Conservation (phyloP, 2,888 invertebrate species). For the Pecten maximus region DNA sequence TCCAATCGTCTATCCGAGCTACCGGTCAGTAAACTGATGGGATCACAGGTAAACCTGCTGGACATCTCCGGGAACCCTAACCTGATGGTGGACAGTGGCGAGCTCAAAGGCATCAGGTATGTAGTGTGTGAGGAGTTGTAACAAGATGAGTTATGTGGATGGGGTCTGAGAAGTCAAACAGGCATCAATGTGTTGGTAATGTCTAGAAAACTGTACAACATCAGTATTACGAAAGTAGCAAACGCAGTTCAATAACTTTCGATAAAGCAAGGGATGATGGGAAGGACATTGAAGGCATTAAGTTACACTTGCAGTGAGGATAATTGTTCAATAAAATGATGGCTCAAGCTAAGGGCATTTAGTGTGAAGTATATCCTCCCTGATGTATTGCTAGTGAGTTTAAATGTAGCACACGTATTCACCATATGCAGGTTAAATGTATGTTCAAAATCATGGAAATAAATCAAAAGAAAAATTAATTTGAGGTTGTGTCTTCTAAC, state of each 20-base stretch:
- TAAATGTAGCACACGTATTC: not conserved
- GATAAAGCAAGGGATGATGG: not conserved
- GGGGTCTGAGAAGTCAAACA: no score
- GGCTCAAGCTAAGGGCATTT: not conserved
- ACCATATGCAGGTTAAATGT: no score
- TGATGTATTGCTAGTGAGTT: not conserved
- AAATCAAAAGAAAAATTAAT: no score
- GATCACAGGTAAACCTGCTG: constrained; percentile 82
- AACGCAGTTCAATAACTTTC: not conserved
- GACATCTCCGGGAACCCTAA: constrained; percentile 83
- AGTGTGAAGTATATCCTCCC: not conserved
- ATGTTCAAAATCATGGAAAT: no score
- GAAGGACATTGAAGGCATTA: not conserved
- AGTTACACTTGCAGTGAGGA: no score
- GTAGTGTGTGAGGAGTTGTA: not conserved
- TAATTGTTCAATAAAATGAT: no score
- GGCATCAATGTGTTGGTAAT: not conserved
- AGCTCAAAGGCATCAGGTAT: constrained; percentile 79
- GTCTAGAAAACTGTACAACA: not conserved
- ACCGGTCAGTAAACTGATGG: constrained; percentile 80
- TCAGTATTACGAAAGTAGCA: not conserved
- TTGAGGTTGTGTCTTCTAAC: no score
- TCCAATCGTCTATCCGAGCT: constrained; percentile 82
- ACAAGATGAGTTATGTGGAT: no score
- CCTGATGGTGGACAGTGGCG: constrained; percentile 77